These are phyloP conservation scores for Drosophila mulleri DNA, from an alignment of 2,888 invertebrate species.

Conservation along the genomic window DNA sequence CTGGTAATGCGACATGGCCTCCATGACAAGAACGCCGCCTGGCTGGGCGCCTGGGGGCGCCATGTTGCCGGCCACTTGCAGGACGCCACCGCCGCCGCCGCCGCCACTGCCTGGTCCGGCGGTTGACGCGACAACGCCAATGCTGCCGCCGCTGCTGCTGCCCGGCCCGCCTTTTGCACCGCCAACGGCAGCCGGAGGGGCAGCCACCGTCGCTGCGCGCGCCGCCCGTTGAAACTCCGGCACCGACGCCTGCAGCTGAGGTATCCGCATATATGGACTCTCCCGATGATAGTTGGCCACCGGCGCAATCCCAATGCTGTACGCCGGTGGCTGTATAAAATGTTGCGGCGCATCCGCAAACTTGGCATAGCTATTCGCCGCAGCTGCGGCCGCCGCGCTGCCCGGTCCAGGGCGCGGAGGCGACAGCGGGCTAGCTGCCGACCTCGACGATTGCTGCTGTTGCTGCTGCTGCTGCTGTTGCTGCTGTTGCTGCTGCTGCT, in stretches of 20 bases:
- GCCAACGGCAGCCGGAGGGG: slow-evolving; percentile 55
- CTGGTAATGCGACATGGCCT: slow-evolving; percentile 67
- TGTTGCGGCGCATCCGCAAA: slow-evolving; percentile 84
- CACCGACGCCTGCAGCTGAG: slow-evolving; percentile 81
- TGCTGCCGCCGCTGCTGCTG: slow-evolving; percentile 44
- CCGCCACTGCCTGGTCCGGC: slow-evolving; percentile 30
- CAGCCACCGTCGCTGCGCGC: slow-evolving; percentile 71
- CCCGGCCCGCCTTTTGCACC: slow-evolving; percentile 52
- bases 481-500: slow-evolving; percentile 71
- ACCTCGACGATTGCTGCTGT: slow-evolving; percentile 82
- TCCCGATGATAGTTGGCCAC: slow-evolving; percentile 84
- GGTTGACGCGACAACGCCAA: slow-evolving; percentile 17
- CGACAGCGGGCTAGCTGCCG: slow-evolving; percentile 85
- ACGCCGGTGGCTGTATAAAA: slow-evolving; percentile 84
- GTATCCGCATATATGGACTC: slow-evolving; percentile 84
- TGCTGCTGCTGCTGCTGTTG: slow-evolving; percentile 69
- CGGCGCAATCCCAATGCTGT: slow-evolving; percentile 83
- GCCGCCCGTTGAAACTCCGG: slow-evolving; percentile 81
- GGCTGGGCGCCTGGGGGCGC: slow-evolving; percentile 65
- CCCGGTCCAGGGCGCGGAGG: slow-evolving; percentile 84
- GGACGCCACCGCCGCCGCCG: slow-evolving; percentile 60
- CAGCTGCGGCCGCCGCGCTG: slow-evolving; percentile 80
- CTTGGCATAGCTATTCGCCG: slow-evolving; percentile 83
- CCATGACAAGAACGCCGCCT: slow-evolving; percentile 72
- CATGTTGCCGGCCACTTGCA: slow-evolving; percentile 67